Conservation (phyloP, 2,113 vertebrate genomes). For the Vanacampus margaritifer region DNA sequence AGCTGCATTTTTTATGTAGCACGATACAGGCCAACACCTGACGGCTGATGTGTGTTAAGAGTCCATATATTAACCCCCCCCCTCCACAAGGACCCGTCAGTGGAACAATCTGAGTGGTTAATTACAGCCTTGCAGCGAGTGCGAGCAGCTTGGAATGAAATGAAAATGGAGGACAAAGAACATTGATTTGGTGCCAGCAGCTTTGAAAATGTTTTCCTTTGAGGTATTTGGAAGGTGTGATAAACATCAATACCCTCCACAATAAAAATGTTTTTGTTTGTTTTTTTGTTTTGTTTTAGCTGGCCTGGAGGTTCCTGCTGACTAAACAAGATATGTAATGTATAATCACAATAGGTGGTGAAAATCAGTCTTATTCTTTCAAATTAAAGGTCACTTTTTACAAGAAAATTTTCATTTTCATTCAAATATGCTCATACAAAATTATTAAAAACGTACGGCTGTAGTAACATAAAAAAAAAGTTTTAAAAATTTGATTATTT, state of each 20-base stretch:
- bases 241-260: neutral
- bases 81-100: constrained; percentile 47
- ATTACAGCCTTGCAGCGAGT: constrained; percentile 44
- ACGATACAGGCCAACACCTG: constrained; percentile 52
- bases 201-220: constrained; percentile 26
- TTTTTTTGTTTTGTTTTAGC: neutral
- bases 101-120: constrained; percentile 44
- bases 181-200: constrained; percentile 17
- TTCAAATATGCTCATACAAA: no score
- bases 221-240: neutral
- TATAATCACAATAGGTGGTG: no score
- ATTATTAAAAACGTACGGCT: no score
- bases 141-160: constrained; percentile 18
- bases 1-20: constrained; percentile 37
- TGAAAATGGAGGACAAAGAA: constrained; percentile 18
- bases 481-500: no score
- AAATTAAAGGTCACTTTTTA: no score
- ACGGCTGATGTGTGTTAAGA: constrained; percentile 44
- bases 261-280: neutral
- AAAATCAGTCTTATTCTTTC: no score
- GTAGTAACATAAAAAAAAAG: no score
- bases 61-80: constrained; percentile 17
- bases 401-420: no score
- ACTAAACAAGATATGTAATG: no score
- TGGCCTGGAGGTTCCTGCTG: neutral